Conservation (phyloP, 2,888 invertebrate species). For the Acronicta alni region DNA sequence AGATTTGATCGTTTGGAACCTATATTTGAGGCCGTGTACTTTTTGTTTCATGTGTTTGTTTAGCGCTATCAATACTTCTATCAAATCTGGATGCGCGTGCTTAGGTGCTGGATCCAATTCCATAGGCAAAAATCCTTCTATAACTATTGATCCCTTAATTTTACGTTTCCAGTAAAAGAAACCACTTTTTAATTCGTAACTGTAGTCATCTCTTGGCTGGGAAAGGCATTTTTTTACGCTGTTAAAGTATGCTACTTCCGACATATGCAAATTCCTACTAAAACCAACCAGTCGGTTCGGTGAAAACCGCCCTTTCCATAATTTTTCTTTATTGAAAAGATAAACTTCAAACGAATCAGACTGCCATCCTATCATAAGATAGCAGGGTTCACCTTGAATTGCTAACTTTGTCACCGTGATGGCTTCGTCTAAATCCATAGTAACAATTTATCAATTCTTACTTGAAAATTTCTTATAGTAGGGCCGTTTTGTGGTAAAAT, state of each 20-base stretch:
- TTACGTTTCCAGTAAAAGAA: conserved; percentile 81
- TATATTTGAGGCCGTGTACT: conserved; percentile 56
- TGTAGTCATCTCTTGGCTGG: conserved; percentile 67
- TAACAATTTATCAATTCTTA: conserved; percentile 25
- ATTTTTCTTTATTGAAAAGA: conserved; percentile 66
- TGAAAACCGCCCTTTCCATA: conserved; percentile 79
- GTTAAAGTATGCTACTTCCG: conserved; percentile 66
- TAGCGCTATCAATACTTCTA: conserved; percentile 70
- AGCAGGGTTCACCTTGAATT: conserved; percentile 62
- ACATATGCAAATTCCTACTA: conserved; percentile 72
- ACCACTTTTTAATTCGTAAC: conserved; percentile 75
- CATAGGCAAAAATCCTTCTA: conserved; percentile 79
- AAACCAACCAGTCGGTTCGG: conserved; percentile 70
- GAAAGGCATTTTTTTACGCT: conserved; percentile 68
- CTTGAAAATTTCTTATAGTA: conserved; percentile 6
- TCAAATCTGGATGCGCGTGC: conserved; percentile 65
- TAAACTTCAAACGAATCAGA: conserved; percentile 74
- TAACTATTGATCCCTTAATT: conserved; percentile 58
- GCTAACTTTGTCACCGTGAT: conserved; percentile 73
- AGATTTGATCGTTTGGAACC: conserved; percentile 62
- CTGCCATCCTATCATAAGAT: conserved; percentile 76
- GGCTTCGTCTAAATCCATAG: conserved; percentile 71
- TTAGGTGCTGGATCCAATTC: conserved; percentile 64
- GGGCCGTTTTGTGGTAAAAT: conserved; percentile 2
- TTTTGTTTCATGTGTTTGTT: conserved; percentile 70